A percentile compares a stretch with the other conserved stretches of the same genome.
phyloP scores from a whole-genome alignment of 2,888 invertebrate species.

The Pseudoips prasinana region DNA sequence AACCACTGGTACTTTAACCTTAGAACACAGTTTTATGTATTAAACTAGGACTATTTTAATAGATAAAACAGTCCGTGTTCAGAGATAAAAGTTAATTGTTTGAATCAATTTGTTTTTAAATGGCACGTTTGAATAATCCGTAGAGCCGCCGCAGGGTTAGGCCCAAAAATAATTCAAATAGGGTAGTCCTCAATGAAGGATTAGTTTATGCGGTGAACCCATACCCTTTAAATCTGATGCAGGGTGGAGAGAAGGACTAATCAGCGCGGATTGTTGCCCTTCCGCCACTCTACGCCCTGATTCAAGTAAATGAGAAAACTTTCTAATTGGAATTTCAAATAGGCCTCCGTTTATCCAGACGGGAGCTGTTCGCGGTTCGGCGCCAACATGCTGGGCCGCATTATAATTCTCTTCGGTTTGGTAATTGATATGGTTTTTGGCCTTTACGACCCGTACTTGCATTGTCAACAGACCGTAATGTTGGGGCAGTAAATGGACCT shows the following conservation, averaged over 20 bases:
- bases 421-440: conserved; percentile 54
- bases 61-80: conserved; percentile 6
- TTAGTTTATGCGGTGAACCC: conserved; percentile 67
- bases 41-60: too few species aligned
- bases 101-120: conserved; percentile 36
- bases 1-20: too few species aligned
- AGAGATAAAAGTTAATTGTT: conserved; percentile 28
- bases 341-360: conserved; percentile 74
- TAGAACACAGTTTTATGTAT: too few species aligned
- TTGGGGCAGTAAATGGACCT: conserved; percentile 26
- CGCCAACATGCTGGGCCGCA: conserved; percentile 56
- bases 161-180: conserved; percentile 60
- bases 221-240: conserved; percentile 72
- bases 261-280: conserved; percentile 78
- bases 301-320: conserved; percentile 81
- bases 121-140: conserved; percentile 36
- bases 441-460: conserved; percentile 23
- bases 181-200: conserved; percentile 57
- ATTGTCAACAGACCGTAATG: conserved; percentile 27
- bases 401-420: conserved; percentile 54
- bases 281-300: conserved; percentile 74
- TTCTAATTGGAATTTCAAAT: conserved; percentile 82
- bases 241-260: conserved; percentile 69
- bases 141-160: conserved; percentile 35
- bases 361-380: conserved; percentile 67